Base-by-base conservation (phyloP, 2,888 invertebrate genomes). In the Lasius platythorax region DNA sequence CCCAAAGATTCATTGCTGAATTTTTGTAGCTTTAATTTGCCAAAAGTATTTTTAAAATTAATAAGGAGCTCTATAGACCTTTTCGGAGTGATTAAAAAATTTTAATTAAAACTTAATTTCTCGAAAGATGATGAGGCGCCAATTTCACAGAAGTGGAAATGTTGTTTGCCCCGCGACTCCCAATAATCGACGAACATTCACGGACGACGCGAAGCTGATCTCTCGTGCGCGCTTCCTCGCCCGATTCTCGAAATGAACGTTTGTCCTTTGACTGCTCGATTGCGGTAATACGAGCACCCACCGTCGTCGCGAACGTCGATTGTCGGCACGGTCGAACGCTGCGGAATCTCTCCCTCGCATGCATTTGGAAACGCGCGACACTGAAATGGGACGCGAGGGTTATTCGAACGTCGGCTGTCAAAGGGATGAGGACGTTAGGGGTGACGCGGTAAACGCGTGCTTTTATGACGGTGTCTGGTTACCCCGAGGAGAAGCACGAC, bases 361-460 rank as follows among this genome's bases (percentile, higher is more conserved):
- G 84, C 88, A 88, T 89, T 89, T 89, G 89, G 89, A 86, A 88
- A 88, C 85, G 87, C 87, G 87, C 87, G 88, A 89, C 87, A 89
- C 88, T 83, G 87, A 87, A 86, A 89, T 84, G 89, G 86, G 88
- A 88, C 87, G 50, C 50, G 83, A 87, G 90, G 90, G 86, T 90
- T 90, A 90, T 87, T 18, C 18, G 18, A 18, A 50, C 85, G 84
- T 83, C 79, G 87, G 72, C 82, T 89, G 86, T 87, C 89, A 89
- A 89, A 89, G 87, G 85, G 87, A 82, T 50, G 63, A 67, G 67
- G 64, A 33, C 28, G 81, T 68, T 72, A 84, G 82, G 82, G 64
- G 68, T 66, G 85, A 82, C 72, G 87, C 72, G 87, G 73, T 85
- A 85, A 50, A 85, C 87, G 53, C 61, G 33, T 37, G 23, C 89